phyloP scores from a whole-genome alignment of 2,113 vertebrate species.

The Reinhardtius hippoglossoides region DNA sequence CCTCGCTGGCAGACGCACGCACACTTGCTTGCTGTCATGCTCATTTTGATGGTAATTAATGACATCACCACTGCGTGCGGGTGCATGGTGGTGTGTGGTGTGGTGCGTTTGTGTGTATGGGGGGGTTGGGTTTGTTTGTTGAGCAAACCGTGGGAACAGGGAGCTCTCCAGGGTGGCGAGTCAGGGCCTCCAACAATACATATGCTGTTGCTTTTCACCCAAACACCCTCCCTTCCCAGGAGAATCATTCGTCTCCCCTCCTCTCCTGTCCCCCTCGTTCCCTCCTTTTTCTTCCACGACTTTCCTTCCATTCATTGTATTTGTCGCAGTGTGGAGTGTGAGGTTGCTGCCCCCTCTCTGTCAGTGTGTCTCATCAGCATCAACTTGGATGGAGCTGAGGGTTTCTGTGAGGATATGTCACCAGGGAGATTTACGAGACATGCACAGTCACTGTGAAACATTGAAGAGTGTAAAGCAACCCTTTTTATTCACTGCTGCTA shows the following conservation, averaged over 20 bases:
- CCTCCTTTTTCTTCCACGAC: constrained; percentile 54
- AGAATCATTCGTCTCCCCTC: constrained; percentile 71
- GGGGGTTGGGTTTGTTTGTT: constrained; percentile 82
- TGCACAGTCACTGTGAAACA: no score
- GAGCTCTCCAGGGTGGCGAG: constrained; percentile 85
- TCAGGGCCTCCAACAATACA: constrained; percentile 85
- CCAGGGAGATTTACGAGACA: background rate
- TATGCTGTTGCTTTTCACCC: constrained; percentile 84
- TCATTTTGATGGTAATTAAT: constrained; percentile 90
- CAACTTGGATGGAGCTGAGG: background rate
- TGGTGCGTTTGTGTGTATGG: constrained; percentile 43
- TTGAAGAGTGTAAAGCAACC: no score
- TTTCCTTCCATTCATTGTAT: constrained; percentile 60
- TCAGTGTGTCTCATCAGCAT: constrained; percentile 43
- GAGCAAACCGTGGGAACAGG: constrained; percentile 86
- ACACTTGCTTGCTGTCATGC: constrained; percentile 81
- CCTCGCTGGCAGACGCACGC: constrained; percentile 68
- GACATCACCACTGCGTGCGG: constrained; percentile 83
- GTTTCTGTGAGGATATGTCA: background rate
- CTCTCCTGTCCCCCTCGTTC: constrained; percentile 52
- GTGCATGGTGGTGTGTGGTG: constrained; percentile 59
- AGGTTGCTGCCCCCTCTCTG: constrained; percentile 78
- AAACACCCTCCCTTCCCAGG: constrained; percentile 81
- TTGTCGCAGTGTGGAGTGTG: constrained; percentile 54
- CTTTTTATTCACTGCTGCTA: no score